Base-by-base conservation (phyloP, 2,113 vertebrate genomes). In the Xenotilapia longispinis region DNA sequence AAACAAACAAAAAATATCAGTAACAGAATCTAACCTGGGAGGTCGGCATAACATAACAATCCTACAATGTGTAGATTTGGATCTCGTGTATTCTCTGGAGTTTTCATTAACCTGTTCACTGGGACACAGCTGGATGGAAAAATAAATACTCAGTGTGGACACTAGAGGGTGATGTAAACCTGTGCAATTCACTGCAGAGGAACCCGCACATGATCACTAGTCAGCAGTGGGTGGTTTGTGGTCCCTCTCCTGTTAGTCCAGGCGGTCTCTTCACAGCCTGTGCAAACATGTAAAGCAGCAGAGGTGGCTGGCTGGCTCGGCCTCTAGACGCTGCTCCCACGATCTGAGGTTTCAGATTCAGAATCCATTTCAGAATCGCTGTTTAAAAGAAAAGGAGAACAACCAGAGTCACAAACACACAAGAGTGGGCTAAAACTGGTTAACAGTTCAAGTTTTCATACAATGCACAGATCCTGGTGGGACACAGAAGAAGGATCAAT, bases 311-410 rank as follows among this genome's bases (percentile, higher is more conserved):
- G 15, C 49, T 12, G 86, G 15, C 49, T 82, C 12, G 1, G 70
- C 53, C 55, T 3, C n/a, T 95, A 96, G 75, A 88, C 88, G 5
- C 8, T 84, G 81, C 75, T 94, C 17, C 85, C 91, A 4, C 87
- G 87, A 3, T 84, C 87, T 58, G 91, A 88, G 12, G 82, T 87
- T 65, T 95, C 92, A 8, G 90, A 92, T 4, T 95, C 91, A 2
- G 90, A 94, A 28, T 94, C 93, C 0, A 57, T 40, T 82, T 78
- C 73, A 51, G 65, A 87, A 26, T 94, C 89, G 7, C 95, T 96
- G 92, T 90, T 82, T 51, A 36, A 70, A 85, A 47, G 15, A 0
- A 19, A 3, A 42, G 55, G 63, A 84, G 57, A 84, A 82, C 8
- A 92, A 78, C 54, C 86, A 83, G 40, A 87, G 63, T 95, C 63